Percentiles rank a stretch among this genome's conserved stretches.
These are phyloP conservation scores for Serilophus lunatus DNA, from an alignment of 2,113 vertebrate species.

Conservation along the genomic window DNA sequence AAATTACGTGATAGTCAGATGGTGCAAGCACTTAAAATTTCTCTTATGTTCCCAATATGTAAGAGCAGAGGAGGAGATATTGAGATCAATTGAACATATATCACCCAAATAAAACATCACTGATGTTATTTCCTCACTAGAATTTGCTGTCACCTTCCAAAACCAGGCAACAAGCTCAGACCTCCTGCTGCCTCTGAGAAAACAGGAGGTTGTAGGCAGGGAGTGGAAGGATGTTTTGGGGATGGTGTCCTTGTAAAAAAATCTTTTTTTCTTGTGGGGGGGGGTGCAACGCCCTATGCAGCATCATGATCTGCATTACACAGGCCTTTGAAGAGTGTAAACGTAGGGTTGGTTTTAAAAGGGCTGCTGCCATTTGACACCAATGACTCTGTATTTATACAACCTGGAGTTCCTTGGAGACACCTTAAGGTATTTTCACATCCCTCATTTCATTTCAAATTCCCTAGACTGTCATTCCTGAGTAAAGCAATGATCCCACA, in stretches of 20 bases:
- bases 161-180: not conserved
- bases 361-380: not conserved
- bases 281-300: not conserved
- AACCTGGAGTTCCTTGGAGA: not conserved
- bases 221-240: not conserved
- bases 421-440: not conserved
- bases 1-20: not conserved
- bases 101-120: not conserved
- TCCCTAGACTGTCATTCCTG: constrained; percentile 1
- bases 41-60: not conserved
- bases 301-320: not conserved
- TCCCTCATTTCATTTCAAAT: not conserved
- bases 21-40: not conserved
- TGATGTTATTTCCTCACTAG: not conserved
- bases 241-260: not conserved
- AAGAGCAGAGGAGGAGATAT: not conserved
- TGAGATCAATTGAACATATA: not conserved
- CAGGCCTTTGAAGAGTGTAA: not conserved
- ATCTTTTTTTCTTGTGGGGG: accelerated
- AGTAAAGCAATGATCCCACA: not conserved
- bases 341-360: not conserved
- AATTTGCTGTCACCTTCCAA: not conserved
- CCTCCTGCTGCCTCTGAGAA: not conserved
- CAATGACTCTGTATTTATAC: not conserved
- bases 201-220: not conserved